Evolutionary conservation across 92 coral and sea anemone species (phyloP).

Genomic region (Epizoanthus fatuus): DNA sequence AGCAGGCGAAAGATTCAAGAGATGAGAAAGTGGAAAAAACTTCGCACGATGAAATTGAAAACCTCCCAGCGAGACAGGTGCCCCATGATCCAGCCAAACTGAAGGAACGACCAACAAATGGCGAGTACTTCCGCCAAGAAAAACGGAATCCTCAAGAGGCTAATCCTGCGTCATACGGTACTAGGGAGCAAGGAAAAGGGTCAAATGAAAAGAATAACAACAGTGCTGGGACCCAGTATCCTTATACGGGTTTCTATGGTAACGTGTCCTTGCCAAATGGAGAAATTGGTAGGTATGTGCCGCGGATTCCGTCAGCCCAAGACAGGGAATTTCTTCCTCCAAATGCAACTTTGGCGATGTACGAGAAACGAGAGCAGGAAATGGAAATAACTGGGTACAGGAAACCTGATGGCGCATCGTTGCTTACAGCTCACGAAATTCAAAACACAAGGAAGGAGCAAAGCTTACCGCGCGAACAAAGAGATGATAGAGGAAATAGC

Average conservation of each 20-base stretch:
- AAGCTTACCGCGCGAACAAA: conserved; percentile 22
- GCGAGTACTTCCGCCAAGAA: conserved; percentile 29
- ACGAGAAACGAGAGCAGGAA: conserved; percentile 84
- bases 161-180: conserved; percentile 1
- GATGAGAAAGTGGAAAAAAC: conserved; percentile 32
- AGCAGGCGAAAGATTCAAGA: conserved; percentile 7
- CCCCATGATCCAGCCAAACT: background rate
- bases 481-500: conserved; percentile 18
- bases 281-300: conserved; percentile 51
- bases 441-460: conserved; percentile 36
- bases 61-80: background rate
- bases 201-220: conserved; percentile 31
- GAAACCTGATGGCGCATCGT: conserved; percentile 39
- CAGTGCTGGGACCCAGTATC: background rate
- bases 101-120: conserved; percentile 4
- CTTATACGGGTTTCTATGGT: conserved; percentile 22
- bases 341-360: conserved; percentile 85
- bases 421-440: conserved; percentile 26
- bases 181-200: conserved; percentile 12
- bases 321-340: conserved; percentile 89
- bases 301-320: conserved; percentile 63
- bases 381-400: conserved; percentile 71
- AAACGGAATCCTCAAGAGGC: conserved; percentile 22
- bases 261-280: conserved; percentile 46
- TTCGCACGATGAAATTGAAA: conserved; percentile 14